Base-by-base conservation (phyloP, 2,113 vertebrate genomes). In the Phrynosoma blainvillii region DNA sequence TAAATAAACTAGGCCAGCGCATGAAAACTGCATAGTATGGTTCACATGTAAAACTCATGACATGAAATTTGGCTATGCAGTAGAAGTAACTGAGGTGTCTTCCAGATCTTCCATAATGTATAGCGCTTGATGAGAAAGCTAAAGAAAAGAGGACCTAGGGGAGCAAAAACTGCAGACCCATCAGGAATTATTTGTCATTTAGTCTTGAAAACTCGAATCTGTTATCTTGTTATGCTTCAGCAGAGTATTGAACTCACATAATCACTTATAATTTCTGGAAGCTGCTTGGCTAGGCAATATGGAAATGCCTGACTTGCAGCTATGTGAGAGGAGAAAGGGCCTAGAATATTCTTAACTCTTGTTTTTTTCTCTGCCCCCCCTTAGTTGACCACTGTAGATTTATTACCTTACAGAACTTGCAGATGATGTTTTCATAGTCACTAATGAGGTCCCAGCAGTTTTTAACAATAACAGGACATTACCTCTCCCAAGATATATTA, bases 401-500 rank as follows among this genome's bases (percentile, higher is more conserved):
- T 97, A 97, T 96, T 94, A 94, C 94, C 92, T 94, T 94, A 92
- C 92, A 40, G 95, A 95, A 93, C 95, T 95, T 94, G 95, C 94
- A 94, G 95, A 96, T 95, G 94, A 96, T 97, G 95, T 97, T 97
- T 97, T 96, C 95, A 95, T 96, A 97, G 95, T 93, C 95, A 94
- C 96, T 97, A 97, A 97, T 97, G 96, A 97, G 96, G 96, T 97
- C 97, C 97, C 97, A 96, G 96, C 94, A 96, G 97, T 95, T 96
- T 97, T 96, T 95, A 97, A 97, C 95, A 97, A 97, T 96, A 96
- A 97, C 97, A 97, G 95, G 96, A 97, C 95, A 96, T 97, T 96
- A 96, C 95, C 92, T 89, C 92, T 95, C 87, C 86, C 93, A 94
- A 96, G 96, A 97, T 96, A 96, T 96, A 96, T 97, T 94, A 96